Percentiles rank a stretch among this genome's conserved stretches.
Conservation (phyloP, 2,113 vertebrate genomes). For the Bujurquina vittata region DNA sequence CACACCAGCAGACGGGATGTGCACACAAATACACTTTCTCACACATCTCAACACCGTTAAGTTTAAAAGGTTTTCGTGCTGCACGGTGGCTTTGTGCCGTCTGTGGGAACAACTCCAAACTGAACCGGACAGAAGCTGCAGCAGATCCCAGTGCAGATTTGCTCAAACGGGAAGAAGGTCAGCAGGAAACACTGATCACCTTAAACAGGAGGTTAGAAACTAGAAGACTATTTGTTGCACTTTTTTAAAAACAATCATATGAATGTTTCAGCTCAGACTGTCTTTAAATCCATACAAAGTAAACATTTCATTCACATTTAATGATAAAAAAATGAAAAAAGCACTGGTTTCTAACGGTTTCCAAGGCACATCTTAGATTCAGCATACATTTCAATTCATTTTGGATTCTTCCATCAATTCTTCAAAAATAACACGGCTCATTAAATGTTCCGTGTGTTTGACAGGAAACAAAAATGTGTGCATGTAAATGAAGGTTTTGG, state of each 20-base stretch:
- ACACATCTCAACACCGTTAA: too few species aligned
- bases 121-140: background rate
- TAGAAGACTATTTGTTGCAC: background rate
- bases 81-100: background rate
- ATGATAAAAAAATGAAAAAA: background rate
- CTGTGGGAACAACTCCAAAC: background rate
- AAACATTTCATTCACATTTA: background rate
- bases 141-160: background rate
- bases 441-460: background rate
- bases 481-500: too few species aligned
- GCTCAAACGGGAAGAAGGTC: background rate
- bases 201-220: background rate
- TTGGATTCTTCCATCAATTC: background rate
- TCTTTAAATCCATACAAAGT: background rate
- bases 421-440: background rate
- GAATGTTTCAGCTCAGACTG: background rate
- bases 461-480: background rate
- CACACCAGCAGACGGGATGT: background rate
- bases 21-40: too few species aligned
- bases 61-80: background rate
- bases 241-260: background rate
- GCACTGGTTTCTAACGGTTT: background rate
- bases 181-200: background rate
- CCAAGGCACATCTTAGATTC: background rate
- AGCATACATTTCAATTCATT: background rate